These are phyloP conservation scores for Drosophila ogumai DNA, from an alignment of 1,140 invertebrate genomes.

Conservation along the genomic window DNA sequence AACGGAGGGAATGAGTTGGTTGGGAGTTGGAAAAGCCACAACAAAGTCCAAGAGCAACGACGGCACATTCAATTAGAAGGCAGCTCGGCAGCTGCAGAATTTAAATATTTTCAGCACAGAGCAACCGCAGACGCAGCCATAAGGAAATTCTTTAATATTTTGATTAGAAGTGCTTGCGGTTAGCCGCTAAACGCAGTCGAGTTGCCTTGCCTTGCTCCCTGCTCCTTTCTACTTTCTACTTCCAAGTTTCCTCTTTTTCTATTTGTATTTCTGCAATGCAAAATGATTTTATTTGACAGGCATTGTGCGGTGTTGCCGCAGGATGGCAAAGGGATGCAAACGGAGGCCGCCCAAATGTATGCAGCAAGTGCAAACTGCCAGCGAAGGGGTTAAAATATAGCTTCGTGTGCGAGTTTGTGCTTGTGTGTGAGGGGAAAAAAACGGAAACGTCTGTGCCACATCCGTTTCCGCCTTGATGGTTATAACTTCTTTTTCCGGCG, in stretches of 20 bases:
- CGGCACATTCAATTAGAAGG: constrained; percentile 70
- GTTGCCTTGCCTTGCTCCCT: background rate
- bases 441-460: constrained; percentile 79
- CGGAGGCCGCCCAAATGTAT: constrained; percentile 43
- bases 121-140: constrained; percentile 53
- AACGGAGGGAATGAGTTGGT: background rate
- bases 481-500: constrained; percentile 80
- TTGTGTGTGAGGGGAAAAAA: constrained; percentile 28
- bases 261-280: constrained; percentile 60
- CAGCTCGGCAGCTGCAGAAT: constrained; percentile 43
- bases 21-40: constrained; percentile 47
- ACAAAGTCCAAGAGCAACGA: constrained; percentile 44
- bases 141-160: constrained; percentile 69
- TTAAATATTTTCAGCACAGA: constrained; percentile 48
- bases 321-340: constrained; percentile 1
- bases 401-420: constrained; percentile 8
- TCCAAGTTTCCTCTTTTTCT: background rate
- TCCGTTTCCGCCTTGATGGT: constrained; percentile 67
- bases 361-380: constrained; percentile 53
- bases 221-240: background rate
- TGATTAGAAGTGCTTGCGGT: constrained; percentile 73
- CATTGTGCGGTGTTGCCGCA: constrained; percentile 50
- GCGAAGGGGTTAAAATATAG: constrained; percentile 39
- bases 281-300: constrained; percentile 77
- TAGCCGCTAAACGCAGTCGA: constrained; percentile 64